Conservation (phyloP, 2,888 invertebrate genomes). For the Andrena haemorrhoa region DNA sequence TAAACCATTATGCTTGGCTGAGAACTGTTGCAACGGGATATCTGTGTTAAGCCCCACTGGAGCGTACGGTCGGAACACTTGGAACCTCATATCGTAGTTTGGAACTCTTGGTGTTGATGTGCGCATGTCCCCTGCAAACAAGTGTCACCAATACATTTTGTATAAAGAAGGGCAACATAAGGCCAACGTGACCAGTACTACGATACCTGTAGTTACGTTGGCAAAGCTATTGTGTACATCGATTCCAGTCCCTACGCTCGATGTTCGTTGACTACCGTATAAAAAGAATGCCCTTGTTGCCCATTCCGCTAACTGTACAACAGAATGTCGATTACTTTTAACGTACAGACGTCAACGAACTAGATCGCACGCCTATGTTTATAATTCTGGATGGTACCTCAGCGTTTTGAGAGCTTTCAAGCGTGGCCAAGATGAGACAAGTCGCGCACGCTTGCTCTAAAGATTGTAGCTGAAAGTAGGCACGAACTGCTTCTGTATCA, state of each 20-base stretch:
- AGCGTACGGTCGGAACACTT: slow-evolving; percentile 68
- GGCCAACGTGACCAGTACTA: neutral
- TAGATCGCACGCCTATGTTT: neutral
- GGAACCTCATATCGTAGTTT: slow-evolving; percentile 72
- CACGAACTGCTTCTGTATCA: slow-evolving; percentile 93
- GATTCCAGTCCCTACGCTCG: slow-evolving; percentile 62
- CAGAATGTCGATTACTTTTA: slow-evolving; percentile 1
- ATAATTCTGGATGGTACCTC: slow-evolving; percentile 85
- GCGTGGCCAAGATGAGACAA: slow-evolving; percentile 93
- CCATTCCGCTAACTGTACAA: slow-evolving; percentile 89
- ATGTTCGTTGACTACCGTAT: slow-evolving; percentile 91
- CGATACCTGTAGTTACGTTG: slow-evolving; percentile 69
- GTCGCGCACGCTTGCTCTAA: slow-evolving; percentile 96
- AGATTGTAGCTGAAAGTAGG: slow-evolving; percentile 93
- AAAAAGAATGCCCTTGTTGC: slow-evolving; percentile 96
- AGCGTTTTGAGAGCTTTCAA: slow-evolving; percentile 87
- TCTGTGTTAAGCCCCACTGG: slow-evolving; percentile 77
- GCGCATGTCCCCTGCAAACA: slow-evolving; percentile 72
- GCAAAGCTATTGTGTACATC: slow-evolving; percentile 75
- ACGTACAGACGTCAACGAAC: neutral
- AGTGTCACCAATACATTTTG: slow-evolving; percentile 7
- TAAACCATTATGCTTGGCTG: slow-evolving; percentile 96
- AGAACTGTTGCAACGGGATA: slow-evolving; percentile 85
- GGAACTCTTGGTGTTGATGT: slow-evolving; percentile 81
- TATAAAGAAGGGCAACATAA: neutral